phyloP scores from a whole-genome alignment of 2,797 vertebrate genomes.

The Anguilla marmorata region DNA sequence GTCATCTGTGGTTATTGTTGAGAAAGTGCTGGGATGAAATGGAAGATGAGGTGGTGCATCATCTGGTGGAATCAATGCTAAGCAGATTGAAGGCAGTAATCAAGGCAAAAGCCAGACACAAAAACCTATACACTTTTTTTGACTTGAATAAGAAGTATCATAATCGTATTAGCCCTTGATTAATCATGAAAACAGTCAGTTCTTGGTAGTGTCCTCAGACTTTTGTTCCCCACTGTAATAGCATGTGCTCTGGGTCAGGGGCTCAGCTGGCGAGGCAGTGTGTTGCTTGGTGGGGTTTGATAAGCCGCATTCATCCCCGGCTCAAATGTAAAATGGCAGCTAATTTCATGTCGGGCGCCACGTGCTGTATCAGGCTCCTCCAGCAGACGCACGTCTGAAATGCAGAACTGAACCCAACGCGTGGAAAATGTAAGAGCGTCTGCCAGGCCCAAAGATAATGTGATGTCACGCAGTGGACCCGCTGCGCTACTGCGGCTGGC shows the following conservation, averaged over 20 bases:
- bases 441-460: conserved; percentile 4
- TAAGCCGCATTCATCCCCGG: not conserved
- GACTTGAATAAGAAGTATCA: too few relatives aligned
- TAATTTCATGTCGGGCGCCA: not conserved
- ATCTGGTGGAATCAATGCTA: too few relatives aligned
- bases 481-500: not conserved
- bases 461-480: not conserved
- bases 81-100: not conserved
- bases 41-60: not conserved
- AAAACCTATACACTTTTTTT: too few relatives aligned
- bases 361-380: not conserved
- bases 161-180: too few relatives aligned
- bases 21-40: not conserved
- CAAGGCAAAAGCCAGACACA: not conserved
- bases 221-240: not conserved
- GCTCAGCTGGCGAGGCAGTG: not conserved
- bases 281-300: not conserved
- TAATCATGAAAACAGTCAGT: too few relatives aligned
- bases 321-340: not conserved
- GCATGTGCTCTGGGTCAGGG: not conserved
- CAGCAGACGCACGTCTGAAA: not conserved
- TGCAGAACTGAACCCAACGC: not conserved
- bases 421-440: not conserved
- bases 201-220: too few relatives aligned
- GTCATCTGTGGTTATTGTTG: not conserved